A percentile compares a stretch with the other conserved stretches of the same genome.
phyloP scores from a whole-genome alignment of 2,888 invertebrate species.

The Leptopilina myrica region DNA sequence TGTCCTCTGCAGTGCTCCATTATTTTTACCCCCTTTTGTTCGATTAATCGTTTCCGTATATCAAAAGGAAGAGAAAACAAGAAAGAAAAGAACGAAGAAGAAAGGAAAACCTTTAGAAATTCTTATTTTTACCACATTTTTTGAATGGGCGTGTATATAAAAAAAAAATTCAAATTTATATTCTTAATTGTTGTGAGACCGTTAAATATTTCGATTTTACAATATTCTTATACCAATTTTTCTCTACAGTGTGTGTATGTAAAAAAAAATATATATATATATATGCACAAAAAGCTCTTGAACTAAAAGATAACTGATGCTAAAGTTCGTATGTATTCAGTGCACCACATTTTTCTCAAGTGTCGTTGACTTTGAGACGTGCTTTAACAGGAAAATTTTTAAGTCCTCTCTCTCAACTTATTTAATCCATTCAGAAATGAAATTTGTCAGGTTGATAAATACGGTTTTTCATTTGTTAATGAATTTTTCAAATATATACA shows the following conservation, averaged over 20 bases:
- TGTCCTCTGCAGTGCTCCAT: not conserved
- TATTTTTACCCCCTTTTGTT: not conserved
- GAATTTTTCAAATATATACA: not conserved
- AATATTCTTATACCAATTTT: not conserved
- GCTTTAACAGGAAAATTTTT: not conserved
- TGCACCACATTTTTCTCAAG: conserved; percentile 17
- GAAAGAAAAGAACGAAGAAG: too few species aligned
- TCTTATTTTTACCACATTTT: too few species aligned
- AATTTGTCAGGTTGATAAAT: conserved; percentile 3
- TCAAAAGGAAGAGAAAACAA: not conserved
- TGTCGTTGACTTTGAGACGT: conserved; percentile 20
- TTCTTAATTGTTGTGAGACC: too few species aligned
- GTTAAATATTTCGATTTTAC: too few species aligned
- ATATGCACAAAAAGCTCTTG: not conserved
- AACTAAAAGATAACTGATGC: conserved; percentile 17
- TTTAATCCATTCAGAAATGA: conserved; percentile 12
- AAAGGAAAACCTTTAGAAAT: too few species aligned
- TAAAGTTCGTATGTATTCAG: conserved; percentile 13
- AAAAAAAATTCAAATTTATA: too few species aligned
- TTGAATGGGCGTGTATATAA: too few species aligned
- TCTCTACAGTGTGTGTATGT: not conserved
- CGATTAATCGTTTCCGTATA: not conserved
- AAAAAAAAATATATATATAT: not conserved
- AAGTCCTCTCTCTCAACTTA: conserved; percentile 1
- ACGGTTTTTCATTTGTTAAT: not conserved